phyloP scores from a whole-genome alignment of 2,113 vertebrate genomes.

The Lathamus discolor region DNA sequence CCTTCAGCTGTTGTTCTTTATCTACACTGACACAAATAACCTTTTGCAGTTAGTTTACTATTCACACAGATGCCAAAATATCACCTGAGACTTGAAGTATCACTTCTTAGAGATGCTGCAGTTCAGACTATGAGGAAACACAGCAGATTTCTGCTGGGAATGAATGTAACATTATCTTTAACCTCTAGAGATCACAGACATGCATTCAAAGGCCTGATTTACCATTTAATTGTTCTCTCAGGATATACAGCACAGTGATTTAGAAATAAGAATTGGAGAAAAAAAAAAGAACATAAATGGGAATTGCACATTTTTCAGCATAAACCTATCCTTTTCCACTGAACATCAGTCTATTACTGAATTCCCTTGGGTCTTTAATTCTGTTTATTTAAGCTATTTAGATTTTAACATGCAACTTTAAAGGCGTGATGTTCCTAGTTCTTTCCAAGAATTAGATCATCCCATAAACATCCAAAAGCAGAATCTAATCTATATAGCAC shows the following conservation, averaged over 20 bases:
- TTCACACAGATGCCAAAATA: background rate
- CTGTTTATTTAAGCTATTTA: slow-evolving; percentile 13
- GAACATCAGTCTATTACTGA: background rate
- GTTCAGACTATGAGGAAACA: background rate
- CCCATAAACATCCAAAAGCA: background rate
- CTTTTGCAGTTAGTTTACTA: slow-evolving; percentile 6
- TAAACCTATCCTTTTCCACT: background rate
- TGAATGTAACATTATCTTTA: background rate
- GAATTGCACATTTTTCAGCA: background rate
- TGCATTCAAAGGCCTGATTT: background rate
- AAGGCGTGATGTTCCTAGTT: background rate
- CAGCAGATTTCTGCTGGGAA: background rate
- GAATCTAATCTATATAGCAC: background rate
- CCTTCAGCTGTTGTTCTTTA: background rate
- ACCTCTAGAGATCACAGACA: background rate
- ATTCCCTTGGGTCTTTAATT: background rate
- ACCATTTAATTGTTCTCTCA: background rate
- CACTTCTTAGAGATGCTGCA: background rate
- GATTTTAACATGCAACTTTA: background rate
- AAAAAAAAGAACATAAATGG: background rate
- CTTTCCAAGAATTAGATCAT: background rate
- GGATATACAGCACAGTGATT: background rate
- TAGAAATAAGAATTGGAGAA: background rate
- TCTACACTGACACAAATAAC: background rate
- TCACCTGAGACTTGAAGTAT: slow-evolving; percentile 19